These are phyloP conservation scores for Crossocerus cetratus DNA, from an alignment of 2,888 invertebrate genomes.

Conservation along the genomic window DNA sequence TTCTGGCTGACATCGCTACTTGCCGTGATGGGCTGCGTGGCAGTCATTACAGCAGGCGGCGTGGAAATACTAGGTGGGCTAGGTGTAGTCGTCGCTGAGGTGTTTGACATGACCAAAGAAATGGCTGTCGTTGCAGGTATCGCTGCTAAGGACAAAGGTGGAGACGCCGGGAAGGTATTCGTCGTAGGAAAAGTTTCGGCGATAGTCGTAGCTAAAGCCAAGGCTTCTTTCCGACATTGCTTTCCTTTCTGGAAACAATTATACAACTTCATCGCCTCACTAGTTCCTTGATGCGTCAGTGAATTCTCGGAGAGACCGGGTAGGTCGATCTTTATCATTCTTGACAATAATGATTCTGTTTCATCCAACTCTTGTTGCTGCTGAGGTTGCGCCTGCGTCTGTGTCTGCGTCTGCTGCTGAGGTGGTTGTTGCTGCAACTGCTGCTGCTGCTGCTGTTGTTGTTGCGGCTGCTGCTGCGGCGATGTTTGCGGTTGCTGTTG, in stretches of 20 bases:
- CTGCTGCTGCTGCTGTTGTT: constrained; percentile 60
- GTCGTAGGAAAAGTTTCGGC: constrained; percentile 63
- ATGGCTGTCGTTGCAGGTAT: constrained; percentile 55
- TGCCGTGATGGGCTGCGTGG: constrained; percentile 77
- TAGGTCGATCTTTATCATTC: constrained; percentile 72
- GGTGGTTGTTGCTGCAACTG: constrained; percentile 64
- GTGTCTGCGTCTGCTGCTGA: constrained; percentile 64
- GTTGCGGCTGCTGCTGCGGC: constrained; percentile 64
- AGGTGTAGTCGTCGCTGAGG: constrained; percentile 57
- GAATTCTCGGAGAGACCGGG: constrained; percentile 75
- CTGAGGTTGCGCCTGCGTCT: constrained; percentile 64
- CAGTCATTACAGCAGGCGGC: constrained; percentile 58
- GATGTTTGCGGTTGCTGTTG: constrained; percentile 61
- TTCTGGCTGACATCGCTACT: constrained; percentile 82
- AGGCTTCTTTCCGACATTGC: constrained; percentile 53
- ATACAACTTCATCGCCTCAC: constrained; percentile 75
- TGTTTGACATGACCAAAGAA: constrained; percentile 54
- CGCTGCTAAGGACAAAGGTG: constrained; percentile 57
- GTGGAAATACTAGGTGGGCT: constrained; percentile 62
- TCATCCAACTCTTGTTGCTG: constrained; percentile 63
- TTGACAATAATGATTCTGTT: constrained; percentile 74
- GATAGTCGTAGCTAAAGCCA: constrained; percentile 58
- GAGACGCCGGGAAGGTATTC: constrained; percentile 58
- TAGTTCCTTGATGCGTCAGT: constrained; percentile 74
- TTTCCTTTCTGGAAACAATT: constrained; percentile 76